Evolutionary conservation across 2,888 invertebrate genomes (phyloP), one percentile per base, ranked within the genome.

Genomic region (Himalopsyche kuldschensis): DNA sequence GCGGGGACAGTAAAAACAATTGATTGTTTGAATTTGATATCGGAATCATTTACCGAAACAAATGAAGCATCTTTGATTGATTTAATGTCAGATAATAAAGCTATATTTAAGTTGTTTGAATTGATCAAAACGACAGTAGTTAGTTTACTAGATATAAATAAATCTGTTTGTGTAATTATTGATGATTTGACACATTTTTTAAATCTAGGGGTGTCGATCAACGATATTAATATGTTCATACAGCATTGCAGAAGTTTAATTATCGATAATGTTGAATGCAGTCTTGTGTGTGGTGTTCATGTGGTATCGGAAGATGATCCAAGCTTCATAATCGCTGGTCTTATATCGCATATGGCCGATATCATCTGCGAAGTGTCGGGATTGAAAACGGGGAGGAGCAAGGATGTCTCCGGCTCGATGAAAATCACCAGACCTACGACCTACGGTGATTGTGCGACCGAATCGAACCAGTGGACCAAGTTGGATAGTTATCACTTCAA

Each of bases 121-220:
- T 88, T 88, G 82, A 88, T 94, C 47, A 89, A 90, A 87, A 88
- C 90, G 77, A 90, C 89, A 85, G 88, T 92, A 81, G 83, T 87
- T 27, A 87, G 88, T 75, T 89, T 92, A 85, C 87, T 89, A 83
- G 88, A 90, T 86, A 88, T 89, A 82, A 88, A 89, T 87, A 87
- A 88, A 86, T 88, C 90, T 86, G 91, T 93, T 4, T 93, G 92
- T 86, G 89, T 96, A 75, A 91, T 96, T 78, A 90, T 96, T 82
- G 96, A 96, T 88, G 96, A 96, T 88, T 87, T 96, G 31, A 94
- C 94, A 85, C 95, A 95, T 88, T 90, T 96, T 35, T 91, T 94
- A 88, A 94, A 95, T 89, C 89, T 96, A 85, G 93, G 92, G 76
- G 91, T 93, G 75, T 91, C 90, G 87, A 87, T 93, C 0, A 90